Evolutionary conservation across 2,888 invertebrate species (phyloP), one percentile per base, ranked within the genome.

Genomic region (Drosophila barbarae): DNA sequence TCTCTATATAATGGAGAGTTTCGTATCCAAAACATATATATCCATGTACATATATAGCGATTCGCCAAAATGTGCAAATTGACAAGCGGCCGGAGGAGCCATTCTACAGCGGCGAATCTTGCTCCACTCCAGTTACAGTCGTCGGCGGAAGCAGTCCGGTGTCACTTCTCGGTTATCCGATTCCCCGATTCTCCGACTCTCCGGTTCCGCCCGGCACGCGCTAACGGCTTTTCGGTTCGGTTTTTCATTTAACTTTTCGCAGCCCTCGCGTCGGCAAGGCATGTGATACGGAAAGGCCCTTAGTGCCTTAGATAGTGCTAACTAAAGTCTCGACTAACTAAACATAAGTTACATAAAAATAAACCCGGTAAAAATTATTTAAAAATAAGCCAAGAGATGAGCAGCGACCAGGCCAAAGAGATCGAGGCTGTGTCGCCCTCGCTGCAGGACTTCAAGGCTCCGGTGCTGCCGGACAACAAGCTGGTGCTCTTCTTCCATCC

Each of bases 401-500:
- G 67, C 44, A 71, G 58, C 44, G 65, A 34, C 8, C 65, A 67
- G 39, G 18, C 50, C 6, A 69, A 69, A 18, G 55, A 74, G 54
- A 69, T 71, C 23, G 59, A 64, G 18, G 55, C 38, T 21, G 28
- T 34, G 12, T 52, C 53, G 53, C 64, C 49, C 6, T 34, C 46
- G 6, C 41, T 74, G 26, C 77, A 76, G 69, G 76, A 84, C 39
- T 89, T 89, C 49, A 85, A 86, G 69, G 85, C 86, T 13, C 89
- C 89, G 23, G 72, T 47, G 13, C 84, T 89, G 32, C 73, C 71
- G 69, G 74, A 84, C 18, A 76, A 87, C 54, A 91, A 92, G 67
- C 88, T 93, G 64, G 89, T 91, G 71, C 89, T 94, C 5, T 94
- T 93, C 85, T 93, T 93, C 81, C 93, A 93, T 88, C 92, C 93